phyloP scores from a whole-genome alignment of 2,797 vertebrate genomes.

The Sebastes variabilis region DNA sequence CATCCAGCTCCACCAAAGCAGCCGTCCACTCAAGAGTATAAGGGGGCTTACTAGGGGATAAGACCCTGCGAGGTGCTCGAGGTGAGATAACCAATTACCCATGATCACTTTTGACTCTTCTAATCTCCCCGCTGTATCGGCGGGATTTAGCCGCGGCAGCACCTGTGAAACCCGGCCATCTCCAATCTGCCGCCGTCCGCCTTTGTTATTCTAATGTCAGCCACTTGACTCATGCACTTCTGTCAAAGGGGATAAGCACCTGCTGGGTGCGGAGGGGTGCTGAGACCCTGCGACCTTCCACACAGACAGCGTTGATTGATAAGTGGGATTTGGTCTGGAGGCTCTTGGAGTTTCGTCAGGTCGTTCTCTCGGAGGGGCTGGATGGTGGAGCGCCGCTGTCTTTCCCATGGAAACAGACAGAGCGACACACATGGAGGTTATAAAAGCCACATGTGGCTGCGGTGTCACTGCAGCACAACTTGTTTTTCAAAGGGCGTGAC shows the following conservation, averaged over 20 bases:
- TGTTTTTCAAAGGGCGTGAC: conserved; percentile 37
- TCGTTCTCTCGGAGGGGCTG: background rate
- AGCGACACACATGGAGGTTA: conserved; percentile 39
- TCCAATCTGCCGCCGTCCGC: conserved; percentile 46
- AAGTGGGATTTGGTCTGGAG: conserved; percentile 23
- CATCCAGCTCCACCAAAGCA: conserved; percentile 59
- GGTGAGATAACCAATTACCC: conserved; percentile 86
- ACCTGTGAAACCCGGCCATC: conserved; percentile 76
- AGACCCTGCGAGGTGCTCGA: conserved; percentile 77
- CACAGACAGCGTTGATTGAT: conserved; percentile 16
- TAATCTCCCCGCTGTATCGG: conserved; percentile 80
- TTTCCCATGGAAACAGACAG: conserved; percentile 40
- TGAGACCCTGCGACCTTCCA: conserved; percentile 38
- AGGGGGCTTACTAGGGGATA: conserved; percentile 81
- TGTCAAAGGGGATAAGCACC: conserved; percentile 74
- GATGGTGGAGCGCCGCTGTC: conserved; percentile 2
- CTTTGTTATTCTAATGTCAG: conserved; percentile 84
- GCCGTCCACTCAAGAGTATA: conserved; percentile 82
- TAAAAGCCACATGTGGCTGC: conserved; percentile 53
- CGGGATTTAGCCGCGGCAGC: conserved; percentile 74
- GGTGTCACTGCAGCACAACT: conserved; percentile 23
- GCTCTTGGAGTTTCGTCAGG: conserved; percentile 24
- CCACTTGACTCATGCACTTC: conserved; percentile 74
- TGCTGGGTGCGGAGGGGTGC: conserved; percentile 20
- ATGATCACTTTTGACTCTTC: conserved; percentile 85